A percentile compares a stretch with the other conserved stretches of the same genome.
Evolutionary conservation across 64 coral and sea anemone species (phyloP).

Genomic region (Pocillopora verrucosa): DNA sequence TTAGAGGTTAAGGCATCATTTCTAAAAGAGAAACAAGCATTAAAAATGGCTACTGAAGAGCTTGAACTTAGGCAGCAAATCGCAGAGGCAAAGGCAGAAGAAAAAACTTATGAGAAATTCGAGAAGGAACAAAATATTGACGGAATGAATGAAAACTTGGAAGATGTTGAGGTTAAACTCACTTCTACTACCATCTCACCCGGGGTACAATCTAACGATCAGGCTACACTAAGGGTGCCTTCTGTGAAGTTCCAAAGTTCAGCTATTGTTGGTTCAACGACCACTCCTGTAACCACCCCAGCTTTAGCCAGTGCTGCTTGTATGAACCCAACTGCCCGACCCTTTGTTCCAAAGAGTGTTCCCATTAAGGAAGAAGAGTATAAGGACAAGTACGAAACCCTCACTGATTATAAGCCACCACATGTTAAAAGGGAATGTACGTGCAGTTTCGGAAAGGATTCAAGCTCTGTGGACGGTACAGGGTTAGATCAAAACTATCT

Average conservation of each 20-base stretch:
- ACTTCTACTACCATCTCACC: not conserved
- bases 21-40: no score
- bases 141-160: not conserved
- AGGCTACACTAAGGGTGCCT: no score
- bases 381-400: not conserved
- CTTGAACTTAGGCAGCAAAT: no score
- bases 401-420: not conserved
- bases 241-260: no score
- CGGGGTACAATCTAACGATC: not conserved
- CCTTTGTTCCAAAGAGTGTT: conserved; percentile 6
- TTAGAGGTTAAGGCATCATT: conserved; percentile 50
- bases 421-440: not conserved
- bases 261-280: not conserved
- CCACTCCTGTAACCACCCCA: not conserved
- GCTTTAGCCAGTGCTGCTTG: not conserved
- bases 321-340: conserved; percentile 8
- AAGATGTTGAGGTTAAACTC: conserved; percentile 3
- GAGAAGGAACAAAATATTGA: conserved; percentile 38
- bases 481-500: conserved; percentile 1
- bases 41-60: no score
- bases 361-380: no score
- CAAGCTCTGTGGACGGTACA: not conserved
- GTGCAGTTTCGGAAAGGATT: not conserved
- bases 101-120: conserved; percentile 42
- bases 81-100: no score